Evolutionary conservation across 2,113 vertebrate genomes (phyloP).

Genomic region (Ictalurus punctatus): DNA sequence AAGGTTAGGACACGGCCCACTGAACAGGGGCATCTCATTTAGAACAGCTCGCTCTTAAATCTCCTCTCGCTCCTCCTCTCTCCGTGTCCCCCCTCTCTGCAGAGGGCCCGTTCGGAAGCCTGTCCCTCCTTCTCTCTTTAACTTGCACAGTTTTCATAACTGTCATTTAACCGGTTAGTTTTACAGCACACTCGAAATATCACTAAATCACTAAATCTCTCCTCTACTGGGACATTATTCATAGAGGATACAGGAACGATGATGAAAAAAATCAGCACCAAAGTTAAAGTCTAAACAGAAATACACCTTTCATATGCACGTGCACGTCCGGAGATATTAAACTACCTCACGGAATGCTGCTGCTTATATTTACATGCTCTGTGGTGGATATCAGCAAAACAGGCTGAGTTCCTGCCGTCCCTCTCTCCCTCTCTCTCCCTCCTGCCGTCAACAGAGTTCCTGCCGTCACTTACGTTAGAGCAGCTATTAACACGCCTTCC

Average conservation of each 20-base stretch:
- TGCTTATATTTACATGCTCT: too few relatives aligned
- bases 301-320: neutral
- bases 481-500: too few relatives aligned
- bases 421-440: too few relatives aligned
- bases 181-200: too few relatives aligned
- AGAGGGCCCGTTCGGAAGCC: neutral
- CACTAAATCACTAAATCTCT: too few relatives aligned
- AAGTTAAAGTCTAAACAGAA: neutral
- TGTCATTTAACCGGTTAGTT: neutral
- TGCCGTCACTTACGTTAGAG: too few relatives aligned
- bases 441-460: too few relatives aligned
- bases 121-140: neutral
- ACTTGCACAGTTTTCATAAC: neutral
- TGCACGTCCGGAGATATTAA: too few relatives aligned
- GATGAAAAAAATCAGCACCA: neutral
- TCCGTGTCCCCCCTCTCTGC: neutral
- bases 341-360: too few relatives aligned
- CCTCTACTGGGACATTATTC: neutral
- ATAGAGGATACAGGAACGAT: neutral
- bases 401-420: too few relatives aligned
- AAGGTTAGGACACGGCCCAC: conserved; percentile 40
- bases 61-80: neutral
- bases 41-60: conserved; percentile 22
- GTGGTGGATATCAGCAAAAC: too few relatives aligned
- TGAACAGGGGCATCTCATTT: conserved; percentile 34